Evolutionary conservation across 1,140 invertebrate species (phyloP).

Genomic region (Thaumatotibia leucotreta): DNA sequence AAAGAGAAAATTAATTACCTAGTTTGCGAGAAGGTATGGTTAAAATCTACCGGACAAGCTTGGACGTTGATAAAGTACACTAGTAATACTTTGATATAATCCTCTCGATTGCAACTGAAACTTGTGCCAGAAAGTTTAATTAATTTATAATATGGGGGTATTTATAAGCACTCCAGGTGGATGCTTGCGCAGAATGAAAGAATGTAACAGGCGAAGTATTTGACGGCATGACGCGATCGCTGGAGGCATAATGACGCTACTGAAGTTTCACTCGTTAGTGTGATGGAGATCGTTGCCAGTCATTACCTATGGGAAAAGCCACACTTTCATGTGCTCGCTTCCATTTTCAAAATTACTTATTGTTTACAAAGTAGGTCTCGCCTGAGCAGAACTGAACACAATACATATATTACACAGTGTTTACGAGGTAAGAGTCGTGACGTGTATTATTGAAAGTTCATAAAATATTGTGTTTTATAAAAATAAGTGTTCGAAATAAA

Average conservation of each 20-base stretch:
- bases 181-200: conserved; percentile 27
- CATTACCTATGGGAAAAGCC: conserved; percentile 36
- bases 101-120: conserved; percentile 33
- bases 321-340: conserved; percentile 27
- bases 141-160: conserved; percentile 29
- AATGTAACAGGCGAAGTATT: conserved; percentile 26
- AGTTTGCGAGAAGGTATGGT: conserved; percentile 1
- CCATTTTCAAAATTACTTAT: conserved; percentile 36
- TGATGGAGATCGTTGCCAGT: conserved; percentile 36
- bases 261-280: conserved; percentile 40
- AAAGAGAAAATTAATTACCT: neutral
- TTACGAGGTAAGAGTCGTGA: conserved; percentile 11
- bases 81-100: conserved; percentile 31
- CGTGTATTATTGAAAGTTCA: neutral
- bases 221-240: conserved; percentile 27
- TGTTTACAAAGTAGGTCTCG: conserved; percentile 23
- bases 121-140: conserved; percentile 30
- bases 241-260: conserved; percentile 33
- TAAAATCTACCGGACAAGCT: neutral
- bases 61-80: conserved; percentile 16
- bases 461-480: neutral
- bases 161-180: conserved; percentile 25
- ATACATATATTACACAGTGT: conserved; percentile 16
- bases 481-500: no score
- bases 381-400: conserved; percentile 14